phyloP scores from a whole-genome alignment of 2,888 invertebrate genomes.

The Hydraecia micacea region DNA sequence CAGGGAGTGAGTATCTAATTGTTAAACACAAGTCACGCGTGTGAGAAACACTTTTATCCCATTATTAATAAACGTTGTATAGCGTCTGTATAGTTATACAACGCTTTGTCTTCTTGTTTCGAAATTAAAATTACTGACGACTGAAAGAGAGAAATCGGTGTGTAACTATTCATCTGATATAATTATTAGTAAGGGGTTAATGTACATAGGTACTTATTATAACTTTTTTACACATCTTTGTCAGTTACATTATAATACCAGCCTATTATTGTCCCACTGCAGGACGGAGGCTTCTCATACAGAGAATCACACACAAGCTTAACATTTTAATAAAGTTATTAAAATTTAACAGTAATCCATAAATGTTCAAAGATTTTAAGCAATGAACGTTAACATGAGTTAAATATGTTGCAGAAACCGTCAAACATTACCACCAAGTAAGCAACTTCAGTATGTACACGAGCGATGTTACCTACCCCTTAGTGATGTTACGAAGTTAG shows the following conservation, averaged over 20 bases:
- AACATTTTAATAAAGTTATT: neutral
- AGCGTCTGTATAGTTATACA: too few species aligned
- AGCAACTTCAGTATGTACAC: neutral
- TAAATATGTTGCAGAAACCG: neutral
- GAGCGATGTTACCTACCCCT: neutral
- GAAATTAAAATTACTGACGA: too few species aligned
- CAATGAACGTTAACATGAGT: neutral
- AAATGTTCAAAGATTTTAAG: neutral
- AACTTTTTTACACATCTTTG: neutral
- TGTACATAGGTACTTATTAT: too few species aligned
- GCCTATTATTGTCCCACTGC: neutral
- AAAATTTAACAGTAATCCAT: neutral
- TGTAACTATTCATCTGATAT: too few species aligned
- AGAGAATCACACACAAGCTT: neutral
- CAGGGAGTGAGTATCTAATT: neutral
- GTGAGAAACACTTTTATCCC: neutral
- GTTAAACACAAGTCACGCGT: neutral
- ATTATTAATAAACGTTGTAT: too few species aligned
- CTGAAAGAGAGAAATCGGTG: too few species aligned
- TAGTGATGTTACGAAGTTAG: constrained; percentile 9
- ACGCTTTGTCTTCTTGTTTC: too few species aligned
- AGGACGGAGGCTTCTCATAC: too few species aligned
- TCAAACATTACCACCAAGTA: neutral
- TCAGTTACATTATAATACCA: neutral
- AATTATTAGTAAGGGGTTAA: too few species aligned